Base-by-base conservation (phyloP, 30 jellyfish, hydroid and myxozoan genomes). In the Aurelia aurita complex sp. Pacific region DNA sequence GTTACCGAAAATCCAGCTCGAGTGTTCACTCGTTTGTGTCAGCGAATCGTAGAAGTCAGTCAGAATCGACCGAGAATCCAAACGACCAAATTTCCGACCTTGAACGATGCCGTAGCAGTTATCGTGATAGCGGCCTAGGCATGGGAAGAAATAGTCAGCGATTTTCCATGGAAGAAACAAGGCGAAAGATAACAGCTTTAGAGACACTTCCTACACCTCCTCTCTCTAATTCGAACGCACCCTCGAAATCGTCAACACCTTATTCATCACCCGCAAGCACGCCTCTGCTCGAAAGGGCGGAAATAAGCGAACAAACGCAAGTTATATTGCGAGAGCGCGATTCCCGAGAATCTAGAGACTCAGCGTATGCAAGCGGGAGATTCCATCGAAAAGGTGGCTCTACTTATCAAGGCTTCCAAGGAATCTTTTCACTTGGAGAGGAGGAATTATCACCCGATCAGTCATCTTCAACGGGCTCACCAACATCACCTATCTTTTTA, bases 331-430 rank as follows among this genome's bases (percentile, higher is more conserved):
- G 91, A 80, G 88, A 77, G 34, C 85, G 96, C 11, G 91, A 92
- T 4, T 73, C 83, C 3, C 91, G 96, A 3, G 91, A 81, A 50
- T 73, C 88, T n/a, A 51, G 97, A 46, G 98, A 87, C 57, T 87
- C 97, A 10, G 98, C 98, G 3, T 92, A 92, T 71, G 95, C 89
- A 14, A 92, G 98, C 67, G 97, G 98, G n/a, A 86, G 91, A 4
- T 78, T 69, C 4, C 75, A 70, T 46, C 77, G 83, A 34, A 85
- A 85, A 64, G 88, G 94, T 15, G 87, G 78, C 29, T 46, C 82
- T 1, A 64, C 82, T 12, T 65, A 12, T 43, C 87, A 64, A 17
- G 78, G 83, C 16, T n/a, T 73, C 14, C 94, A 74, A 43, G 94
- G 88, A 4, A 51, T 73, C 19, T 74, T 73, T 51, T 52, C 94